Base-by-base conservation (phyloP, 2,113 vertebrate species). In the Actenoides hombroni region DNA sequence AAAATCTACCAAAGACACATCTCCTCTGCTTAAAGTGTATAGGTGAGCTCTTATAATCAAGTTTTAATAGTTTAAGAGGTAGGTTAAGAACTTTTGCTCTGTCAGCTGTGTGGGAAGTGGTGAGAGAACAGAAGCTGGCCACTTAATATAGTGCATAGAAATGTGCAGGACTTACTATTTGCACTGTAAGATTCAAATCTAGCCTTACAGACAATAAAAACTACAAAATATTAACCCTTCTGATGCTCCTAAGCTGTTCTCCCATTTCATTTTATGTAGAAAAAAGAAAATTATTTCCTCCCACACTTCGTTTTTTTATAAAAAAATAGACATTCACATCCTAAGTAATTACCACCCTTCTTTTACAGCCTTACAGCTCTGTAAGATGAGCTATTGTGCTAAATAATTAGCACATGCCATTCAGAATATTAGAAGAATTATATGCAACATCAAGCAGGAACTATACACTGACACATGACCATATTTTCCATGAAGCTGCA, bases 371-470 rank as follows among this genome's bases (percentile, higher is more conserved):
- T 97, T 98, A 96, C 97, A 97, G 86, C n/a, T 96, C 96, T 92
- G 95, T 98, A 97, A 97, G 98, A 98, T 97, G 95, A 98, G 98
- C 97, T 97, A 98, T 98, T 98, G 98, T 98, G 94, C 94, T 97
- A 98, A 98, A 98, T 98, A 98, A 98, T 98, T 98, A 98, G 97
- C 98, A 98, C 98, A 98, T 98, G 98, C 97, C 98, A 97, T 97
- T 98, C 98, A 98, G 95, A 98, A 97, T 98, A 97, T 98, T 97
- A 78, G 93, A 97, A 97, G 98, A 97, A 98, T 98, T 98, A 98
- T 98, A 98, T 97, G 98, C 98, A 98, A 98, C 98, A 98, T 98
- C 98, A 98, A 98, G 97, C 98, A 98, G 97, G 97, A 98, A 98
- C 98, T 98, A 97, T 97, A 98, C 83, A 39, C 64, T 97, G 97